Conservation (phyloP, 2,888 invertebrate genomes). For the Amblyteles armatorius region DNA sequence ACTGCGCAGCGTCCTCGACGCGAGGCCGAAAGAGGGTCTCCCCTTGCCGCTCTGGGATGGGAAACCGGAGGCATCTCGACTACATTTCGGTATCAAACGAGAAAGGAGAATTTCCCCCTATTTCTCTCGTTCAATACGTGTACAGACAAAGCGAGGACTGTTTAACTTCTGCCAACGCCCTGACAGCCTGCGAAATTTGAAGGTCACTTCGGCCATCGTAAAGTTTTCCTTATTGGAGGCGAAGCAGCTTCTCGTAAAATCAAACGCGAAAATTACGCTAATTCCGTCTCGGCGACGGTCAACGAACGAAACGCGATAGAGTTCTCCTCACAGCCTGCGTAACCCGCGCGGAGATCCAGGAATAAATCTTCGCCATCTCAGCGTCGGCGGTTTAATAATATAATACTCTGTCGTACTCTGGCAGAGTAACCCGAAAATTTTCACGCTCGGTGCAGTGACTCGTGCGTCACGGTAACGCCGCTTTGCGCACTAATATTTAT, state of each 20-base stretch:
- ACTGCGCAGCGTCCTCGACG: not conserved
- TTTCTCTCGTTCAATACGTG: not conserved
- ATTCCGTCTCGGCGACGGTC: conserved; percentile 1
- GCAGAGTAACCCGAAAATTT: not conserved
- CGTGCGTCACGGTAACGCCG: conserved; percentile 20
- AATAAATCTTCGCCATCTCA: conserved; percentile 45
- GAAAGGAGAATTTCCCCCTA: not conserved
- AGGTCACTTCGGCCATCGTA: not conserved
- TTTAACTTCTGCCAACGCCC: not conserved
- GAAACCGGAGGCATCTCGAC: not conserved
- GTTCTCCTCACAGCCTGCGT: not conserved
- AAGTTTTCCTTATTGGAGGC: not conserved
- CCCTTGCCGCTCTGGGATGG: not conserved
- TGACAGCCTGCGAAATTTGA: not conserved
- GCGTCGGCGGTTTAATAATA: conserved; percentile 55
- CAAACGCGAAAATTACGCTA: not conserved
- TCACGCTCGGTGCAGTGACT: conserved; percentile 36
- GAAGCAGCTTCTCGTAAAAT: not conserved
- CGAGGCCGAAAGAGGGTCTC: not conserved
- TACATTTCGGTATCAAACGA: not conserved
- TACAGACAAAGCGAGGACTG: not conserved
- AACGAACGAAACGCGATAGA: conserved; percentile 17
- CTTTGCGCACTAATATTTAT: conserved; percentile 13
- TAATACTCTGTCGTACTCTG: not conserved
- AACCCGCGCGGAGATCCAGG: conserved; percentile 27